A percentile compares a stretch with the other conserved stretches of the same genome.
These are phyloP conservation scores for Callionymus lyra DNA, from an alignment of 2,113 vertebrate species.

Conservation along the genomic window DNA sequence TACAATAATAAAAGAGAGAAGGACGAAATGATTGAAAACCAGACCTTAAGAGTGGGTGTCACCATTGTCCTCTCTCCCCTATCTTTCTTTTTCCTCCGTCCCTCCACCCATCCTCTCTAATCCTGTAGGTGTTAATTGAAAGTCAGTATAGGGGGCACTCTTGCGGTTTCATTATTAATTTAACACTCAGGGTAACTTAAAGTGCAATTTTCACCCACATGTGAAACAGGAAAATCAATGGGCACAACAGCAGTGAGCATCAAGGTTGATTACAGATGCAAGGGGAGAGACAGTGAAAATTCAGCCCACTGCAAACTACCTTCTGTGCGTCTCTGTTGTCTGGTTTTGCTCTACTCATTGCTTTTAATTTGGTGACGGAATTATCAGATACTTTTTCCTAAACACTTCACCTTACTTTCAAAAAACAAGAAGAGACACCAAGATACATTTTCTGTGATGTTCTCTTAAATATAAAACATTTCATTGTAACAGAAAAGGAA, in stretches of 20 bases:
- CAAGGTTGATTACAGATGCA: slow-evolving; percentile 65
- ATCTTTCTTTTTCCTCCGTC: slow-evolving; percentile 22
- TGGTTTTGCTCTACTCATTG: no score
- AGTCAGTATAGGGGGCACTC: slow-evolving; percentile 70
- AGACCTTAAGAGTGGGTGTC: slow-evolving; percentile 37
- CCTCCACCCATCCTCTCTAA: slow-evolving; percentile 50
- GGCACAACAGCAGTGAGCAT: slow-evolving; percentile 64
- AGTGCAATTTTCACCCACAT: slow-evolving; percentile 78
- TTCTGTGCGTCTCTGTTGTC: slow-evolving; percentile 12
- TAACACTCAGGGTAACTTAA: slow-evolving; percentile 78
- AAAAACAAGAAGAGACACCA: no score
- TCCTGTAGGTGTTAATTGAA: slow-evolving; percentile 73
- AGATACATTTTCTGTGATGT: no score
- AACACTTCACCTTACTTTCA: no score
- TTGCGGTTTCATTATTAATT: slow-evolving; percentile 78
- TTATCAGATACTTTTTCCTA: no score
- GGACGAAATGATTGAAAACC: slow-evolving; percentile 29
- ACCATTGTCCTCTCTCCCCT: slow-evolving; percentile 33
- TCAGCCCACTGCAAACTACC: slow-evolving; percentile 37
- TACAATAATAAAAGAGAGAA: slow-evolving; percentile 7
- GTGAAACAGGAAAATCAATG: slow-evolving; percentile 79
- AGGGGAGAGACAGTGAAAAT: slow-evolving; percentile 30
- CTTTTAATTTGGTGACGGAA: no score
- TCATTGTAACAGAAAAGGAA: no score
- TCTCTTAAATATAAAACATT: no score